These are phyloP conservation scores for Rhagophthalmus giganteus DNA, from an alignment of 2,888 invertebrate genomes.

Conservation along the genomic window DNA sequence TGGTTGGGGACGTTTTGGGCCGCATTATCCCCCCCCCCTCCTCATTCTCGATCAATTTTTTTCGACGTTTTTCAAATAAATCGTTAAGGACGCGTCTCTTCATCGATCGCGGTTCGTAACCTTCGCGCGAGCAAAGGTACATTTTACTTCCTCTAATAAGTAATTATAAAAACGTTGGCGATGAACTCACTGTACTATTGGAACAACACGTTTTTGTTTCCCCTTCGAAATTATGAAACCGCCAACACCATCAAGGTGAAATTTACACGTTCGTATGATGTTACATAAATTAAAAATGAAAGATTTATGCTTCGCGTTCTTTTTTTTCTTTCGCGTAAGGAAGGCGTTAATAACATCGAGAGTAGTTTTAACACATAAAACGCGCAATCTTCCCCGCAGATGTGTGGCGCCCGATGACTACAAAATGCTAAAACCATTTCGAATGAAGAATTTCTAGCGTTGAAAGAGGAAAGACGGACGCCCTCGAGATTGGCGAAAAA, in stretches of 20 bases:
- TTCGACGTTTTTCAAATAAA: no score
- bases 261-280: background rate
- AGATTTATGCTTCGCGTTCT: background rate
- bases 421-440: slow-evolving; percentile 12
- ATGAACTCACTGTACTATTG: slow-evolving; percentile 1
- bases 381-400: slow-evolving; percentile 29
- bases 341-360: background rate
- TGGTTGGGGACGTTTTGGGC: no score
- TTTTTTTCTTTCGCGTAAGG: background rate
- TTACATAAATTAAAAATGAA: background rate
- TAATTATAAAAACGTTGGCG: slow-evolving; percentile 2
- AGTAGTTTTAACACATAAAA: slow-evolving; percentile 28
- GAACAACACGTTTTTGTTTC: background rate
- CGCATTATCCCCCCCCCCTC: no score
- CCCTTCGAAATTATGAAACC: background rate
- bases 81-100: no score
- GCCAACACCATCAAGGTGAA: background rate
- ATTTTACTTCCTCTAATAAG: slow-evolving; percentile 1
- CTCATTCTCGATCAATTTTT: no score
- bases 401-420: slow-evolving; percentile 31
- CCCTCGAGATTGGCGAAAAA: no score
- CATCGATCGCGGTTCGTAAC: no score
- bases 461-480: no score
- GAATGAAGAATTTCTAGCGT: background rate
- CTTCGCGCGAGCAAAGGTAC: no score